Evolutionary conservation across 2,797 vertebrate genomes (phyloP), one percentile per base, ranked within the genome.

Genomic region (Falco rusticolus): DNA sequence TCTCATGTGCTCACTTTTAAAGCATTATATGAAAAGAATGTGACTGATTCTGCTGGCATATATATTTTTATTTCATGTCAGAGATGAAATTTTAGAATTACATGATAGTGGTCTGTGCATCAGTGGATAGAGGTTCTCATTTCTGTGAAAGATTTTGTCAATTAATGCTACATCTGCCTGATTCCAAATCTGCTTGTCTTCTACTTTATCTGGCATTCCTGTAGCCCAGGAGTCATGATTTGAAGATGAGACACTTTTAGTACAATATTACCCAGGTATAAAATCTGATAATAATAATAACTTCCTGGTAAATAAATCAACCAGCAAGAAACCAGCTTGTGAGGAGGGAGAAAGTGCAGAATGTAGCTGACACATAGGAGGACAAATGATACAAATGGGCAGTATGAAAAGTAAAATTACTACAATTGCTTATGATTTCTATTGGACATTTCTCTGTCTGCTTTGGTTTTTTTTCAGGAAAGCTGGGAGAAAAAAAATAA

Each of bases 71-170:
- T 37, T 43, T n/a, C 20, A 29, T 37, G 19, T 16, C 41, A 20
- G 56, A 66, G 41, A 11, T 39, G 12, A 68, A n/a, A 68, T 78
- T 84, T 63, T 43, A 45, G 61, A 74, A 57, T 66, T 12, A 17
- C 0, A 1, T 1, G 1, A 20, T 28, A 54, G 25, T 43, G 11
- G 26, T 41, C n/a, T 34, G 11, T 54, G 34, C 31, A 37, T 65
- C 15, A 16, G 16, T 12, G 21, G 3, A 2, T 21, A 6, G 16
- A 65, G 11, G 34, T 24, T 28, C 18, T 64, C 48, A 60, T 41
- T 71, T 54, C 21, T 34, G 11, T 18, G 53, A 60, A 60, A 48
- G 16, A 7, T 28, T 53, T 65, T 53, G 25, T 47, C 21, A 41
- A 26, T 25, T 29, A 54, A n/a, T 53, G 47, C n/a, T 53, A 24